phyloP scores from a whole-genome alignment of 2,113 vertebrate genomes.

The Myrmophylax atrothorax region DNA sequence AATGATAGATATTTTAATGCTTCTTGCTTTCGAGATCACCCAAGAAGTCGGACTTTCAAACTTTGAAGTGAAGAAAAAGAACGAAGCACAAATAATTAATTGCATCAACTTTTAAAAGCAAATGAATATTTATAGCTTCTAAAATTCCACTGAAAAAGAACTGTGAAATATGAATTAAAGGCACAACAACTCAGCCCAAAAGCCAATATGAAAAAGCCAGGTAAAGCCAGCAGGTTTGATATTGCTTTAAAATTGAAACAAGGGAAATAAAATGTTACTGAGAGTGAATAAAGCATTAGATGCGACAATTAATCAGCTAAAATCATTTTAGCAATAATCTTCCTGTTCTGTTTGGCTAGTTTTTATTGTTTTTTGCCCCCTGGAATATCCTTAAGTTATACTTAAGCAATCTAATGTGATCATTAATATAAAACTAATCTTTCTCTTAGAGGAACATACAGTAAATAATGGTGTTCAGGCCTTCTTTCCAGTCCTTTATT shows the following conservation, averaged over 20 bases:
- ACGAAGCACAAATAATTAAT: constrained; percentile 12
- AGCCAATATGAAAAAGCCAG: constrained; percentile 27
- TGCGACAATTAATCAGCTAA: neutral
- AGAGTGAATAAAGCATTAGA: neutral
- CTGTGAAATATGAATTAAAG: neutral
- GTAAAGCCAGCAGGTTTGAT: constrained; percentile 8
- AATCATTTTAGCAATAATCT: neutral
- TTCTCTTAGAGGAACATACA: neutral
- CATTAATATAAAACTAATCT: neutral
- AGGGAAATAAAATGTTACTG: neutral
- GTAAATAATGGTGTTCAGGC: neutral
- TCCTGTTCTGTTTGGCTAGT: neutral
- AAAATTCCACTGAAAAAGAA: neutral
- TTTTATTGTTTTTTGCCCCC: neutral
- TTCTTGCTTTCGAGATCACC: neutral
- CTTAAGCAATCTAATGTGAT: neutral
- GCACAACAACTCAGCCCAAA: constrained; percentile 35
- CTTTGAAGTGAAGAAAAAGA: constrained; percentile 26
- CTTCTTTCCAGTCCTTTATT: neutral
- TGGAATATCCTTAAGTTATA: neutral
- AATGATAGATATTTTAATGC: constrained; percentile 55
- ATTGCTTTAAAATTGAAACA: neutral
- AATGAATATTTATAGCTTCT: constrained; percentile 23
- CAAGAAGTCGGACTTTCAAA: constrained; percentile 9
- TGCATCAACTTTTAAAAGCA: neutral